Evolutionary conservation across 2,113 vertebrate species (phyloP).

Genomic region (Pygathrix nemaeus): DNA sequence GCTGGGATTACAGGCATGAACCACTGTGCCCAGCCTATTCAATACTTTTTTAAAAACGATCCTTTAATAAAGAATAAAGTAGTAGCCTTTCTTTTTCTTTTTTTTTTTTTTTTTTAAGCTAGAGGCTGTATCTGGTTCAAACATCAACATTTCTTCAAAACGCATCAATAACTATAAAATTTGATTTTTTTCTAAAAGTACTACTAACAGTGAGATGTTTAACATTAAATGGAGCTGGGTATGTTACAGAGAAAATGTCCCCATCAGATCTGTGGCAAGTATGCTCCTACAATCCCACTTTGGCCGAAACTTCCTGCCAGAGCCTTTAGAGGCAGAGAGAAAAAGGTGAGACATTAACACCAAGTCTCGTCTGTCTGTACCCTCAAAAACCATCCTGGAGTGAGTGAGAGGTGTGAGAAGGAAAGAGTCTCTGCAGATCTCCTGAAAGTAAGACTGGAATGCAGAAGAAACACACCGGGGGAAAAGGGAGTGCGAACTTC

Average conservation of each 20-base stretch:
- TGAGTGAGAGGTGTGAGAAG: not conserved
- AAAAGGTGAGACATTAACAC: not conserved
- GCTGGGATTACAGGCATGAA: no score
- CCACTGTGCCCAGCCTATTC: not conserved
- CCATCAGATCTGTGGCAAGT: not conserved
- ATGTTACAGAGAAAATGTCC: not conserved
- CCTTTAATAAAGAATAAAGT: slow-evolving; percentile 8
- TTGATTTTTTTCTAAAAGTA: slow-evolving; percentile 20
- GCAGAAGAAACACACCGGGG: not conserved
- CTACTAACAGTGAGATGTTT: not conserved
- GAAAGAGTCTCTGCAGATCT: not conserved
- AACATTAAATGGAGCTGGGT: not conserved
- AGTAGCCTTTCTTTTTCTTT: not conserved
- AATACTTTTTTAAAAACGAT: not conserved
- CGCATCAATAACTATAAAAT: slow-evolving; percentile 11
- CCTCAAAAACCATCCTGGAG: not conserved
- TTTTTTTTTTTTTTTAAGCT: not conserved
- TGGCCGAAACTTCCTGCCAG: not conserved
- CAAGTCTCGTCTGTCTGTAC: not conserved
- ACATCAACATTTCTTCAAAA: not conserved
- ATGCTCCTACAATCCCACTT: not conserved
- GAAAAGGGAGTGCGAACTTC: not conserved
- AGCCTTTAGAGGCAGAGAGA: not conserved
- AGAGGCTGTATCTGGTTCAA: not conserved
- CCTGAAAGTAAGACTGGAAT: not conserved